Percentiles rank a stretch among this genome's conserved stretches.
Evolutionary conservation across 2,113 vertebrate genomes (phyloP).

Genomic region (Osmerus mordax): DNA sequence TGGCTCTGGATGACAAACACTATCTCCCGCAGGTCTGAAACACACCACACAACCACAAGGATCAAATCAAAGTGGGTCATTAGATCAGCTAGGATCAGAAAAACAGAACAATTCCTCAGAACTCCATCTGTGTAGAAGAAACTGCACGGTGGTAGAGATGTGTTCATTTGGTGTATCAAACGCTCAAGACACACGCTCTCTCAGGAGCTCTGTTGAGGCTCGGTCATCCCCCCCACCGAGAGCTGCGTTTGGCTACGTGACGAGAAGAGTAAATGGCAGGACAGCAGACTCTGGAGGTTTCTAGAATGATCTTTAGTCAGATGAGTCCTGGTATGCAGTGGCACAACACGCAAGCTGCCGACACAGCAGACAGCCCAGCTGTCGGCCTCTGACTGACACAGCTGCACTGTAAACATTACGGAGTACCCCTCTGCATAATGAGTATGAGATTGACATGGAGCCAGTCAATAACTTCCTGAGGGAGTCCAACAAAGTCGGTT

Average conservation of each 20-base stretch:
- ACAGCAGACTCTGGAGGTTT: slow-evolving; percentile 33
- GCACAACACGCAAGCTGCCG: slow-evolving; percentile 34
- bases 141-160: not conserved
- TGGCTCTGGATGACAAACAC: slow-evolving; percentile 97
- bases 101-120: not conserved
- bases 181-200: not conserved
- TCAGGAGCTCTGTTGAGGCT: slow-evolving; percentile 9
- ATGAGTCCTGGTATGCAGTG: slow-evolving; percentile 23
- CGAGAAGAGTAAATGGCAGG: slow-evolving; percentile 54
- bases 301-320: slow-evolving; percentile 51
- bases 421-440: slow-evolving; percentile 3
- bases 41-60: slow-evolving; percentile 41
- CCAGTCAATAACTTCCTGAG: not conserved
- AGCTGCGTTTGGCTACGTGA: slow-evolving; percentile 47
- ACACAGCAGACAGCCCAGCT: slow-evolving; percentile 29
- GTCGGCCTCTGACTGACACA: slow-evolving; percentile 27
- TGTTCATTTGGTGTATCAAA: not conserved
- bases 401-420: slow-evolving; percentile 19
- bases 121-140: not conserved
- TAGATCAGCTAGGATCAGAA: slow-evolving; percentile 31
- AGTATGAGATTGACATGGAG: slow-evolving; percentile 27
- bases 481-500: slow-evolving; percentile 13
- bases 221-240: slow-evolving; percentile 42
- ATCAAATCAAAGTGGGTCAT: slow-evolving; percentile 15
- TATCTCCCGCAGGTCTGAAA: slow-evolving; percentile 82